Conservation (phyloP, 1,140 invertebrate genomes). For the Lysiphlebus fabarum region DNA sequence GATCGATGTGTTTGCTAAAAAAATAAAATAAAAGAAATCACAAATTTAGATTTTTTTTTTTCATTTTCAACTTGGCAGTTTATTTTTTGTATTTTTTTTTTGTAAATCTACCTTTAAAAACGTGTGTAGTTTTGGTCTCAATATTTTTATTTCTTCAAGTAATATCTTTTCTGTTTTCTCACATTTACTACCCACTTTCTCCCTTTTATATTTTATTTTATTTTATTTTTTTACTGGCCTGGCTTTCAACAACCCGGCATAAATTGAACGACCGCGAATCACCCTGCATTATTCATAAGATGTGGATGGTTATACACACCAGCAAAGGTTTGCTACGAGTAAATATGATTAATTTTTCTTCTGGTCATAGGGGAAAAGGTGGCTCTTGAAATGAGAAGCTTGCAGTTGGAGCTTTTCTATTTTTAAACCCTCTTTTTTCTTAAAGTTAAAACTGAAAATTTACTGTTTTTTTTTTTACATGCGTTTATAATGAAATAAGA, state of each 20-base stretch:
- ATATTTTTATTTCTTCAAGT: neutral
- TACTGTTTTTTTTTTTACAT: too few species aligned
- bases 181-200: slow-evolving; percentile 3
- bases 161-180: neutral
- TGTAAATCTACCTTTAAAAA: neutral
- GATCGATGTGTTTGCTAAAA: slow-evolving; percentile 11
- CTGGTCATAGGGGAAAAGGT: slow-evolving; percentile 2
- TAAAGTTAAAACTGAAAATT: neutral
- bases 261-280: slow-evolving; percentile 37
- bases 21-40: too few species aligned
- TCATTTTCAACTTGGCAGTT: neutral
- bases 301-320: slow-evolving; percentile 14
- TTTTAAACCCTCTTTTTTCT: neutral
- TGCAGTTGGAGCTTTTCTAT: neutral
- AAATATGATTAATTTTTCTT: slow-evolving; percentile 35
- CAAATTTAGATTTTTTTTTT: too few species aligned
- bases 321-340: slow-evolving; percentile 20
- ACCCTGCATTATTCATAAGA: slow-evolving; percentile 38
- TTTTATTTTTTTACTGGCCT: slow-evolving; percentile 5
- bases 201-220: slow-evolving; percentile 26
- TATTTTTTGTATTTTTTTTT: neutral
- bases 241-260: slow-evolving; percentile 28
- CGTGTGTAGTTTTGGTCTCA: too few species aligned
- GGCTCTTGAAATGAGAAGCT: neutral
- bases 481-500: too few species aligned